Evolutionary conservation across 2,797 vertebrate species (phyloP).

Genomic region (Takifugu ocellatus): DNA sequence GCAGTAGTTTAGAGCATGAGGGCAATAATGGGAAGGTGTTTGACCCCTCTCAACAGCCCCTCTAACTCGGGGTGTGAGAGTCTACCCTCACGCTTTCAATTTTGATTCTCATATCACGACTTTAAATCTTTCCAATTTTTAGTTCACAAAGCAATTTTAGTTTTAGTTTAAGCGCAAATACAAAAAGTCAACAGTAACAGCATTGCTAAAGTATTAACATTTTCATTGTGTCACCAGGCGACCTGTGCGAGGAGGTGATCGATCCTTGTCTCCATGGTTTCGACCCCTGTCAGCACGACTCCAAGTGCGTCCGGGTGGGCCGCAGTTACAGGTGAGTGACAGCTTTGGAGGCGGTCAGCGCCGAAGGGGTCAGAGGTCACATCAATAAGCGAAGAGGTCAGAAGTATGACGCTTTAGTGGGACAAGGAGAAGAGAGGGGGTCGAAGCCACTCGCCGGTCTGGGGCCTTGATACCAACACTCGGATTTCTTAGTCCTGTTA

Average conservation of each 20-base stretch:
- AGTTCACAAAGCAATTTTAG: too few species aligned
- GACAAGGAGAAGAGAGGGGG: not conserved
- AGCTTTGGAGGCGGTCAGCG: not conserved
- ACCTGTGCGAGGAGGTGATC: slow-evolving; percentile 92
- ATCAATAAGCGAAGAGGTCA: slow-evolving; percentile 11
- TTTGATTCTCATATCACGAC: too few species aligned
- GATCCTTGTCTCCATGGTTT: slow-evolving; percentile 86
- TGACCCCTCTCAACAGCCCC: slow-evolving; percentile 41
- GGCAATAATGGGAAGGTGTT: slow-evolving; percentile 43
- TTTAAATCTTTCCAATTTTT: too few species aligned
- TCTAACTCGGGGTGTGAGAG: too few species aligned
- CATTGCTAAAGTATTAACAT: not conserved
- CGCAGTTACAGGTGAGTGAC: slow-evolving; percentile 85
- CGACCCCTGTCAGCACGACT: slow-evolving; percentile 90
- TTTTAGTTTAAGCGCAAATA: too few species aligned
- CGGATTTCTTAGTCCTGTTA: too few species aligned
- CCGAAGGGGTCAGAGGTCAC: slow-evolving; percentile 24
- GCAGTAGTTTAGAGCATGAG: slow-evolving; percentile 49
- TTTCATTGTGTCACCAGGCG: slow-evolving; percentile 76
- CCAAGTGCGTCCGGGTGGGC: slow-evolving; percentile 86
- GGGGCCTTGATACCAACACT: too few species aligned
- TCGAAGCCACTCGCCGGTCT: too few species aligned
- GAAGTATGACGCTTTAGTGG: slow-evolving; percentile 3
- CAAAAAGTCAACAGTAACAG: too few species aligned
- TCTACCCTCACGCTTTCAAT: too few species aligned